These are phyloP conservation scores for Orius laevigatus DNA, from an alignment of 1,140 invertebrate species.

Conservation along the genomic window DNA sequence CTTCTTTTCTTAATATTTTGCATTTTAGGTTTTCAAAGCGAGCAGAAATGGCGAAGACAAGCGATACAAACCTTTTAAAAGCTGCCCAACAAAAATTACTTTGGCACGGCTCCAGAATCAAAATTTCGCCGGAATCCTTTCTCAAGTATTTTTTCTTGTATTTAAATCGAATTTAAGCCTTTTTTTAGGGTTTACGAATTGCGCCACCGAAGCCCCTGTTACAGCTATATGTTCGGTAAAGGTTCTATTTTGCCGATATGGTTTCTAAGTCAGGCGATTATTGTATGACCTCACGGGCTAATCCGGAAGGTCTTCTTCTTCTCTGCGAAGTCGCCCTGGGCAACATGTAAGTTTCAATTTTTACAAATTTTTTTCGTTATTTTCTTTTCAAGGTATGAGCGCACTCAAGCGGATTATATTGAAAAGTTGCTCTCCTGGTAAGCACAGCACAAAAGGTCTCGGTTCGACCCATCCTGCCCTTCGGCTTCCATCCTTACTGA, in stretches of 20 bases:
- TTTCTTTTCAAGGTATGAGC: conserved; percentile 43
- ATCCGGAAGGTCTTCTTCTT: conserved; percentile 65
- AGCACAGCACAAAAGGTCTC: conserved; percentile 63
- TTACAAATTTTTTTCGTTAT: conserved; percentile 17
- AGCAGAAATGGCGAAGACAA: conserved; percentile 62
- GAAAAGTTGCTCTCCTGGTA: conserved; percentile 56
- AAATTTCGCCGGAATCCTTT: conserved; percentile 91
- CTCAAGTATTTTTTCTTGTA: conserved; percentile 39
- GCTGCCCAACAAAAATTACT: conserved; percentile 73
- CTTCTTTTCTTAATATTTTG: too few relatives aligned
- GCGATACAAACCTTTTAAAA: conserved; percentile 70
- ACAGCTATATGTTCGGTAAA: conserved; percentile 98
- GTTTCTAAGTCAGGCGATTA: conserved; percentile 98
- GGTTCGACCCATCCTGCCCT: conserved; percentile 57
- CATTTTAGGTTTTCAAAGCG: conserved; percentile 50
- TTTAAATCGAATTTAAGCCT: too few relatives aligned
- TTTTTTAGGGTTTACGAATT: conserved; percentile 69
- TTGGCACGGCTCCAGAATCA: conserved; percentile 91
- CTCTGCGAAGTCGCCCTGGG: conserved; percentile 93
- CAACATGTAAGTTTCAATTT: conserved; percentile 50
- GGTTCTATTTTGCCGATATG: conserved; percentile 96
- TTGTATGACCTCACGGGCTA: conserved; percentile 57
- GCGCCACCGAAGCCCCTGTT: conserved; percentile 88
- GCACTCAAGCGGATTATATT: conserved; percentile 50
- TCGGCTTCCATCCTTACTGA: conserved; percentile 26